These are phyloP conservation scores for Typhlomys cinereus DNA, from an alignment of 2,113 vertebrate genomes.

Conservation along the genomic window DNA sequence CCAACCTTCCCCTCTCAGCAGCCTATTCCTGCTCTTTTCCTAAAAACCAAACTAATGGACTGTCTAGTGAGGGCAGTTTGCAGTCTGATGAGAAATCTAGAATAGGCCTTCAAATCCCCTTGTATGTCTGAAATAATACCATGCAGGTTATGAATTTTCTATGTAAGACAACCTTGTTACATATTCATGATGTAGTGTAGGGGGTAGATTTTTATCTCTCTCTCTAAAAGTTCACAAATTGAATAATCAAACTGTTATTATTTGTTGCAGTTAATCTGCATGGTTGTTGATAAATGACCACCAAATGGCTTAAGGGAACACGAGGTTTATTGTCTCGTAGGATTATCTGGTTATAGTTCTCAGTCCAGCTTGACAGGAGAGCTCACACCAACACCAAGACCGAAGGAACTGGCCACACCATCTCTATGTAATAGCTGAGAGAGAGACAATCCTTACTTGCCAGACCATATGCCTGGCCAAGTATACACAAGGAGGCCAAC, in stretches of 20 bases:
- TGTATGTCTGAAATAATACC: background rate
- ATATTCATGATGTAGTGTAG: background rate
- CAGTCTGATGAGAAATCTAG: background rate
- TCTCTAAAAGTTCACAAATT: background rate
- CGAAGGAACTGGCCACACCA: too few species aligned
- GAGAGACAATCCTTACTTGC: too few species aligned
- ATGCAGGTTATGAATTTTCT: background rate
- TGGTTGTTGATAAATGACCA: too few species aligned
- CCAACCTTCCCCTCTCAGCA: background rate
- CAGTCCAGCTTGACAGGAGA: too few species aligned
- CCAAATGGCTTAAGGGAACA: too few species aligned
- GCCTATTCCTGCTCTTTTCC: background rate
- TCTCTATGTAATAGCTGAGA: too few species aligned
- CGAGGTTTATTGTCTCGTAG: too few species aligned
- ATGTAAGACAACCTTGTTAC: background rate
- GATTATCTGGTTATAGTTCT: too few species aligned
- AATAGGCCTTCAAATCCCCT: background rate
- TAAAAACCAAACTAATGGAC: background rate
- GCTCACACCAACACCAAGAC: too few species aligned
- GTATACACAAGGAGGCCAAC: too few species aligned
- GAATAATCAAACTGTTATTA: background rate
- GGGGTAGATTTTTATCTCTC: background rate
- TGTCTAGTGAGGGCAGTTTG: background rate
- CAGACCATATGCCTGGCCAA: too few species aligned
- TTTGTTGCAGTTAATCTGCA: too few species aligned